Evolutionary conservation across 2,888 invertebrate genomes (phyloP).

Genomic region (Ellobium chinense): DNA sequence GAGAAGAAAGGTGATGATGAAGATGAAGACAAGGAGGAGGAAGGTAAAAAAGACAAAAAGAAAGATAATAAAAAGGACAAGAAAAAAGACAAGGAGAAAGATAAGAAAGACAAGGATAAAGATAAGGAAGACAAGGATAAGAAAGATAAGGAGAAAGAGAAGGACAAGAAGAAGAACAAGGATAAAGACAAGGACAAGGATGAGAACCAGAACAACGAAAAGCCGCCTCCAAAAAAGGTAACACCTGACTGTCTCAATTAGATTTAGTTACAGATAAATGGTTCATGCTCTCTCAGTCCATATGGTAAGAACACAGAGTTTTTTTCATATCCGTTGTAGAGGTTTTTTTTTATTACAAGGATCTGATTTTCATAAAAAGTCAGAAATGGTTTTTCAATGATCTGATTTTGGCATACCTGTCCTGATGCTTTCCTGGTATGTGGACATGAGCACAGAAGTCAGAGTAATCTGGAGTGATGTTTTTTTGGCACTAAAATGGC

Average conservation of each 20-base stretch:
- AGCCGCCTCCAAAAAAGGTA: constrained; percentile 27
- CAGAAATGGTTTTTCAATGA: no score
- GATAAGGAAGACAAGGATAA: neutral
- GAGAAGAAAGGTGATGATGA: neutral
- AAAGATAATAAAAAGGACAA: neutral
- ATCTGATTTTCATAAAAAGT: no score
- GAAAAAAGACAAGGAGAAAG: neutral
- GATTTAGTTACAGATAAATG: no score
- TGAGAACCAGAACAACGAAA: constrained; percentile 22
- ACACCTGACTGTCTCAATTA: neutral
- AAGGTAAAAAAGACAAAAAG: neutral
- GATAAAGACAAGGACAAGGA: neutral
- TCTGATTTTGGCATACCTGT: no score
- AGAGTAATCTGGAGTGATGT: no score
- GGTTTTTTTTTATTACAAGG: no score
- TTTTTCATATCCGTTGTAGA: no score
- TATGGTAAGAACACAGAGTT: no score
- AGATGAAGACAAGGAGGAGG: neutral
- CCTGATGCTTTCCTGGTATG: no score
- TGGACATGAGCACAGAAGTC: no score
- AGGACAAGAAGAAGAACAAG: neutral
- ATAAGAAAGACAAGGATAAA: neutral
- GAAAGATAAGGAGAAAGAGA: neutral
- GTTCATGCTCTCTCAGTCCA: no score
- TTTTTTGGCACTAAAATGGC: no score